phyloP scores from a whole-genome alignment of 1,140 invertebrate genomes.

The Medauroidea extradentata region DNA sequence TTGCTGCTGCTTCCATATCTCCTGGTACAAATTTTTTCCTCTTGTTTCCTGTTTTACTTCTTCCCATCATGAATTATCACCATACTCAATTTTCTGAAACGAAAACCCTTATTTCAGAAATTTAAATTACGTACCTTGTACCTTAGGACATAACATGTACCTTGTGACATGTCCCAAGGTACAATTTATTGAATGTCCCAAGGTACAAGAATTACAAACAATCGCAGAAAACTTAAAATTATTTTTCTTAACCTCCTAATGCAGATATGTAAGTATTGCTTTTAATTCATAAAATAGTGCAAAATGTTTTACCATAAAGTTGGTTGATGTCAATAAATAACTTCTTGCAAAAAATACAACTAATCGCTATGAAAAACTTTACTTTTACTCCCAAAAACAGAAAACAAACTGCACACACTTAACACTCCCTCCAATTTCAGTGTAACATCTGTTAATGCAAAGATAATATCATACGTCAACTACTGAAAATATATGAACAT shows the following conservation, averaged over 20 bases:
- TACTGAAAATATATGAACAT: too few species aligned
- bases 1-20: neutral
- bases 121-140: neutral
- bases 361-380: too few species aligned
- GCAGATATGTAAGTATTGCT: neutral
- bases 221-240: neutral
- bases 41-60: neutral
- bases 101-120: too few species aligned
- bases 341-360: too few species aligned
- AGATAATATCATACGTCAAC: too few species aligned
- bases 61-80: neutral
- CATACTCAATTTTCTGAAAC: too few species aligned
- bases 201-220: neutral
- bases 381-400: neutral
- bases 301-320: neutral
- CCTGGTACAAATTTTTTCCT: neutral
- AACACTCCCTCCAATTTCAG: neutral
- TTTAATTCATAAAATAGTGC: neutral
- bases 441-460: neutral
- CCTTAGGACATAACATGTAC: too few species aligned
- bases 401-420: neutral
- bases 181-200: neutral
- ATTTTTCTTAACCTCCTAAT: neutral
- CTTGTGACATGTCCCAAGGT: constrained; percentile 6
- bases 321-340: neutral